A percentile compares a stretch with the other conserved stretches of the same genome.
These are phyloP conservation scores for Tragelaphus imberbis DNA, from an alignment of 2,113 vertebrate genomes.

Conservation along the genomic window DNA sequence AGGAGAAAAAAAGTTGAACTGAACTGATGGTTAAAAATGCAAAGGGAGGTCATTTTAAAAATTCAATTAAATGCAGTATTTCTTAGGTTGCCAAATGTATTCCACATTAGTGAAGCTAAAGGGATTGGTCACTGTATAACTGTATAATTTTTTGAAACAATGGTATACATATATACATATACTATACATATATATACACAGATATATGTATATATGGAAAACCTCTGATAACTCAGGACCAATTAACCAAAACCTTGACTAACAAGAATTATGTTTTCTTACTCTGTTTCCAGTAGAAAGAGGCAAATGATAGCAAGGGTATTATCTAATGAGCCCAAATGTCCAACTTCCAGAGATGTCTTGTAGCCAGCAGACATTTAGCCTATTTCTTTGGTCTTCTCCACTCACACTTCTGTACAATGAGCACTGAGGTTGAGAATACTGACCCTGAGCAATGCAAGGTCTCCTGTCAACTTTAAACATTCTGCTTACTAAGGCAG, in stretches of 20 bases:
- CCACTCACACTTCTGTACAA: not conserved
- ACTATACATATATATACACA: slow-evolving; percentile 51
- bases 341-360: not conserved
- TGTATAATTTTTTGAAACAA: slow-evolving; percentile 20
- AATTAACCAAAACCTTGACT: not conserved
- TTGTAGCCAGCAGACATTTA: not conserved
- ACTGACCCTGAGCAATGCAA: slow-evolving; percentile 46
- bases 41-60: slow-evolving; percentile 39
- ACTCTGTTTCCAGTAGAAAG: slow-evolving; percentile 28
- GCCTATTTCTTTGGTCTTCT: slow-evolving; percentile 52
- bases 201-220: slow-evolving; percentile 61
- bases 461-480: slow-evolving; percentile 9
- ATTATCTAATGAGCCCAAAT: not conserved
- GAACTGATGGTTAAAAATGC: not conserved
- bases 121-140: not conserved
- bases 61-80: slow-evolving; percentile 37
- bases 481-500: slow-evolving; percentile 52
- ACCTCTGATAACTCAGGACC: slow-evolving; percentile 44
- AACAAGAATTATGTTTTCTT: slow-evolving; percentile 1
- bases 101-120: not conserved
- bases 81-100: slow-evolving; percentile 44
- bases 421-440: slow-evolving; percentile 31
- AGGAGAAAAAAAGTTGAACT: not conserved
- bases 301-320: not conserved
- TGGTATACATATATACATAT: slow-evolving; percentile 61